Evolutionary conservation across 2,797 vertebrate genomes (phyloP).

Genomic region (Sebastes hubbsi): DNA sequence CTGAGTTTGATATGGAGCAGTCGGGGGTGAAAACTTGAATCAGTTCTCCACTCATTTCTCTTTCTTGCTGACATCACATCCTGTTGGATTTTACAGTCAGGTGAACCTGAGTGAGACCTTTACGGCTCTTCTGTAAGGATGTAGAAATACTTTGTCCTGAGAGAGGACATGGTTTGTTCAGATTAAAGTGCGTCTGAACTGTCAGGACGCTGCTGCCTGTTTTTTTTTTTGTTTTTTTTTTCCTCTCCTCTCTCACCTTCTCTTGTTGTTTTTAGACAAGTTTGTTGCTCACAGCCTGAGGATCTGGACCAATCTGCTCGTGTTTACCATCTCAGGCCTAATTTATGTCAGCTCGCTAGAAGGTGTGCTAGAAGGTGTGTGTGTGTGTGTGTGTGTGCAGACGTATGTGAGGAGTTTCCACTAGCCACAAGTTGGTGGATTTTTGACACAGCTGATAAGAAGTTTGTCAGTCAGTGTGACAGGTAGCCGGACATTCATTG

Average conservation of each 20-base stretch:
- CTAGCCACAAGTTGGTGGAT: neutral
- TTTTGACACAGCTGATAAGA: neutral
- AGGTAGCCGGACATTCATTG: no score
- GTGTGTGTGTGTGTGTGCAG: neutral
- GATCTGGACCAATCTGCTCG: slow-evolving; percentile 15
- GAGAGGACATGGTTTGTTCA: neutral
- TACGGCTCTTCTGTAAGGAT: neutral
- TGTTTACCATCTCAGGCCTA: slow-evolving; percentile 8
- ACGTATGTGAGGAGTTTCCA: neutral
- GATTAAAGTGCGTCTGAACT: neutral
- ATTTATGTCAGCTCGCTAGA: neutral
- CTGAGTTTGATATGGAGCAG: neutral
- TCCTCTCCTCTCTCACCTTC: neutral
- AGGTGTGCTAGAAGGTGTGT: neutral
- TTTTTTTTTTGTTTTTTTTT: neutral
- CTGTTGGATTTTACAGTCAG: neutral
- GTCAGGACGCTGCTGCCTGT: slow-evolving; percentile 8
- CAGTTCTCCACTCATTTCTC: neutral
- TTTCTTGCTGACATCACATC: slow-evolving; percentile 22
- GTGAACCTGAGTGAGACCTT: neutral
- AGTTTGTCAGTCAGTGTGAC: neutral
- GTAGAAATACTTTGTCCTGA: neutral
- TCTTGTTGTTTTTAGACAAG: neutral
- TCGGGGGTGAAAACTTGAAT: neutral
- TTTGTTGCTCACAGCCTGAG: neutral